Base-by-base conservation (phyloP, 2,888 invertebrate species). In the Tenodera sinensis region DNA sequence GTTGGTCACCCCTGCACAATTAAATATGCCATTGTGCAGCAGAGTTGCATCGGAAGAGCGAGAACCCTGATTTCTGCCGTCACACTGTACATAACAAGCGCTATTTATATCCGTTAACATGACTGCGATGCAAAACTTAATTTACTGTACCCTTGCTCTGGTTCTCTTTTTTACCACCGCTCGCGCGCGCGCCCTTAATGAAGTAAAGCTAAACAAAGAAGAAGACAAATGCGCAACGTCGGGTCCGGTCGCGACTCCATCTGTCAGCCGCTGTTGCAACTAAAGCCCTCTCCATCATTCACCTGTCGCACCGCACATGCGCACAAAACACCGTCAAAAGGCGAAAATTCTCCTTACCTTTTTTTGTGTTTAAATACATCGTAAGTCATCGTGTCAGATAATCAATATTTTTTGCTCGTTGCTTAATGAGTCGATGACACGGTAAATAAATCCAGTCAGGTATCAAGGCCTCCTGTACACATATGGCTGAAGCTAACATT, bases 221-320 rank as follows among this genome's bases (percentile, higher is more conserved):
- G 25, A 83, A 87, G 87, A 87, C 83, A 87, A 87, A 87, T 83
- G 87, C 34, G 27, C 34, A 30, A 27, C 83, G 87, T 87, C 87
- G 83, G 30, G 28, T 71, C 20, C 30, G 83, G 34, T 87, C 87
- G 34, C 87, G 28, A 83, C 83, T 83, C 87, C 87, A 87, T 87
- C 87, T 87, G 87, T 87, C 87, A 87, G 83, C 87, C 82, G 83
- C n/a, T 12, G 82, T 20, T 87, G 87, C 87, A 87, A 83, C 87
- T 82, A 83, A 87, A 71, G 20, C 20, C 20, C 54, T 71, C 54
- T 71, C 54, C 54, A 71, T 71, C 54, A 71, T 25, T 71, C 20
- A 71, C 54, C 54, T 71, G 54, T 71, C 54, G 54, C 25, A 2
- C 54, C 25, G 54, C 54, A 71, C 54, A 71, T 20, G 54, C 54